Percentiles rank a stretch among this genome's conserved stretches.
These are phyloP conservation scores for Monochamus saltuarius DNA, from an alignment of 1,140 invertebrate species.

Conservation along the genomic window DNA sequence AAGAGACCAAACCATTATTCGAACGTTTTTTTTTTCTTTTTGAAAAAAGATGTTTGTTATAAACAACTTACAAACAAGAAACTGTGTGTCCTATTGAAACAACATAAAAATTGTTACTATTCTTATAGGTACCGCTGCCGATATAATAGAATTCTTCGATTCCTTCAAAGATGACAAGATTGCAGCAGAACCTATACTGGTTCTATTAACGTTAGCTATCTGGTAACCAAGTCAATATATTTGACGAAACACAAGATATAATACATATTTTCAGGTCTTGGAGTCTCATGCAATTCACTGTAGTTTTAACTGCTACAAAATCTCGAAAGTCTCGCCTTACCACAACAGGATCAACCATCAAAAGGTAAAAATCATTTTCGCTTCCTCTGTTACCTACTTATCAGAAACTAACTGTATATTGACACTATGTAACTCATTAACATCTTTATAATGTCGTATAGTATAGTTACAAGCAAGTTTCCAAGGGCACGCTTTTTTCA, in stretches of 20 bases:
- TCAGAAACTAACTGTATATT: too few species aligned
- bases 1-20: too few species aligned
- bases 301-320: conserved; percentile 85
- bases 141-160: conserved; percentile 96
- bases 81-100: too few species aligned
- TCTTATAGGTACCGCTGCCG: conserved; percentile 75
- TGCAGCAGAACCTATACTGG: conserved; percentile 69
- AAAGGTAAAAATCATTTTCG: conserved; percentile 47
- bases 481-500: too few species aligned
- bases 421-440: too few species aligned
- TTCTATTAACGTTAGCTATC: conserved; percentile 75
- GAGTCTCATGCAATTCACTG: conserved; percentile 87
- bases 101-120: not conserved
- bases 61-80: too few species aligned
- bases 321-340: conserved; percentile 71
- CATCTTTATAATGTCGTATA: too few species aligned
- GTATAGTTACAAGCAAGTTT: too few species aligned
- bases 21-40: too few species aligned
- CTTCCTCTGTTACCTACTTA: too few species aligned
- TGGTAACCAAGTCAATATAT: conserved; percentile 55
- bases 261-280: conserved; percentile 60
- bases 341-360: conserved; percentile 53
- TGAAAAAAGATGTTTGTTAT: too few species aligned
- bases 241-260: conserved; percentile 1
- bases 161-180: conserved; percentile 88